Conservation (phyloP, 1,140 invertebrate genomes). For the Diorhabda sublineata region DNA sequence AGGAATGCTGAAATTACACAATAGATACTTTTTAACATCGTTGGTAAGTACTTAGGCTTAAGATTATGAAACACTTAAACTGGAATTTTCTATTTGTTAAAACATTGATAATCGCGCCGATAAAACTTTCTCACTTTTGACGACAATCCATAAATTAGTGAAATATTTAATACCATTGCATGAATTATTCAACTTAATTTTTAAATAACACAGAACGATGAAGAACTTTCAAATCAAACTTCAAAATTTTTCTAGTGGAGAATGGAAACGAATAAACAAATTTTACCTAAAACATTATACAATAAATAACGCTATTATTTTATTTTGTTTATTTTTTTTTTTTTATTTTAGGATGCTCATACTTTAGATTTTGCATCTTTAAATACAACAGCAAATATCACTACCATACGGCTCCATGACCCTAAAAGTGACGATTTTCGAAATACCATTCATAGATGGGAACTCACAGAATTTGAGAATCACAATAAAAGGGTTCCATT, state of each 20-base stretch:
- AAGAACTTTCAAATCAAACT: too few relatives aligned
- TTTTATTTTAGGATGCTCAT: constrained; percentile 38
- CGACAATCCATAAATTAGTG: neutral
- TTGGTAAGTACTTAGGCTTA: constrained; percentile 39
- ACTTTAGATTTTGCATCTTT: constrained; percentile 34
- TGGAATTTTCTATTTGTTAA: too few relatives aligned
- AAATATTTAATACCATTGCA: too few relatives aligned
- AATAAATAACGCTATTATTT: too few relatives aligned
- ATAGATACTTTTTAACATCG: constrained; percentile 55
- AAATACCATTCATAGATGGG: constrained; percentile 49
- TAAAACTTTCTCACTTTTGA: neutral
- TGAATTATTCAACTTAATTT: neutral
- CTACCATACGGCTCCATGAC: constrained; percentile 67
- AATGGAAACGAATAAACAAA: too few relatives aligned
- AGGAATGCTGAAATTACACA: constrained; percentile 71
- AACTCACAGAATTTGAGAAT: constrained; percentile 22
- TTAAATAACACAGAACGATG: neutral
- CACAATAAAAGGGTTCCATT: constrained; percentile 15
- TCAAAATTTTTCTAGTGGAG: too few relatives aligned
- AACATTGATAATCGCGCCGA: too few relatives aligned
- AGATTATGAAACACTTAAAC: too few relatives aligned
- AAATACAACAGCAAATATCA: constrained; percentile 66
- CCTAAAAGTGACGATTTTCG: constrained; percentile 48
- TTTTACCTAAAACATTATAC: too few relatives aligned
- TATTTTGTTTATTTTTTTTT: constrained; percentile 6